These are phyloP conservation scores for Ormyrus thymus DNA, from an alignment of 2,888 invertebrate genomes.

Conservation along the genomic window DNA sequence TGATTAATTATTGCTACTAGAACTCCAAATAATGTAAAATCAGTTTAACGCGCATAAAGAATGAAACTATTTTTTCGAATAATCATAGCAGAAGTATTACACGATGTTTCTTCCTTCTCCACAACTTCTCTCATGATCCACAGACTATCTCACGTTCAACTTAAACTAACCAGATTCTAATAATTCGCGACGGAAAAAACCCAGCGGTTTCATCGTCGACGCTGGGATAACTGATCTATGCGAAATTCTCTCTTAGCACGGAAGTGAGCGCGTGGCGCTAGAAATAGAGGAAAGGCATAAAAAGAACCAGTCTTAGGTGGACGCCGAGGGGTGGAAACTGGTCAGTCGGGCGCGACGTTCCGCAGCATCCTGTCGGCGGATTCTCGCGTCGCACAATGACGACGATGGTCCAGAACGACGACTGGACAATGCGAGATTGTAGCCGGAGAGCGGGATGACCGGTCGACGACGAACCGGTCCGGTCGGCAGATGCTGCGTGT, in stretches of 20 bases:
- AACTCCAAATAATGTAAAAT: no score
- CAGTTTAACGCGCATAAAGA: no score
- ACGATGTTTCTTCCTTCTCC: no score
- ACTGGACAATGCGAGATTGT: slow-evolving; percentile 33
- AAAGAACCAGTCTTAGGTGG: slow-evolving; percentile 62
- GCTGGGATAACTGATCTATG: slow-evolving; percentile 40
- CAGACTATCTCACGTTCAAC: no score
- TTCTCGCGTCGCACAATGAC: slow-evolving; percentile 62
- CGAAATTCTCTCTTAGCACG: neutral
- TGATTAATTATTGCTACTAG: no score
- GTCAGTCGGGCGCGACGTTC: slow-evolving; percentile 34
- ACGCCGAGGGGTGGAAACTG: slow-evolving; percentile 46
- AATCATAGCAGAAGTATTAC: no score
- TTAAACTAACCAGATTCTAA: neutral
- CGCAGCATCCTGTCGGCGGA: slow-evolving; percentile 47
- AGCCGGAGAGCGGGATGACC: slow-evolving; percentile 58
- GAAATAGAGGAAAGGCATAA: slow-evolving; percentile 21
- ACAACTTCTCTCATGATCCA: neutral
- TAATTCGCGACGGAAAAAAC: slow-evolving; percentile 9
- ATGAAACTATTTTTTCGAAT: no score
- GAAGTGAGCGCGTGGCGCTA: neutral
- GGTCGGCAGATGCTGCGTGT: slow-evolving; percentile 70
- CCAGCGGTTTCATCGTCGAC: slow-evolving; percentile 6
- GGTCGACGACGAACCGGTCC: slow-evolving; percentile 71
- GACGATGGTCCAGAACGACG: slow-evolving; percentile 53